Evolutionary conservation across 1,140 invertebrate genomes (phyloP), one percentile per base, ranked within the genome.

Genomic region (Drosophila santomea): DNA sequence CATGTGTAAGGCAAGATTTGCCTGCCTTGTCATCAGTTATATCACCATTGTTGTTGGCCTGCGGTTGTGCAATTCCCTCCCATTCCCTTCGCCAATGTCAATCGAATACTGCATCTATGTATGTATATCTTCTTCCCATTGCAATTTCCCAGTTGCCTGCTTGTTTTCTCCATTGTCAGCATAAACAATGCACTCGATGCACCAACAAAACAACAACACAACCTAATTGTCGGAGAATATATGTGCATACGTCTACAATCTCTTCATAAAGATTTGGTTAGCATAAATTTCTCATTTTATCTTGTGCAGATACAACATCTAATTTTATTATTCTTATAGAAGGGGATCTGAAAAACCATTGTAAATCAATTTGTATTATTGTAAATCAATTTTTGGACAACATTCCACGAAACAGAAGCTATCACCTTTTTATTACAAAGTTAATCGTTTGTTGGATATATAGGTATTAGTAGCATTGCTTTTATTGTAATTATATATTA

Each of bases 31-130:
- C 28, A 52, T 35, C 14, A 10, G 20, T 52, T 52, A 52, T 36
- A 36, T 54, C 15, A 35, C 54, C 14, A 43, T 35, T 36, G 48
- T 41, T 62, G 15, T 43, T 44, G 14, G 12, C 20, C 36, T 63
- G 28, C 32, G 38, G 60, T 63, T 63, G 56, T 63, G 61, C 55
- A 60, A 63, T 63, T 36, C 20, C 61, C 28, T 63, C 60, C 55
- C 44, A 63, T 63, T 36, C 20, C 61, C 28, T 63, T 63, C 10
- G n/a, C 28, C 56, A 60, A 63, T 63, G 28, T 15, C 61, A 60
- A 44, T 63, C 39, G 60, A 44, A 62, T 20, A n/a, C 28, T 32
- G 4, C 54, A 43, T 57, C n/a, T 25, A 25, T 5, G 23, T 25
- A 4, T 44, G 20, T 20, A 20, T 28, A n/a, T 23, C 14, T 59